These are phyloP conservation scores for Gymnobelideus leadbeateri DNA, from an alignment of 2,113 vertebrate genomes.

Conservation along the genomic window DNA sequence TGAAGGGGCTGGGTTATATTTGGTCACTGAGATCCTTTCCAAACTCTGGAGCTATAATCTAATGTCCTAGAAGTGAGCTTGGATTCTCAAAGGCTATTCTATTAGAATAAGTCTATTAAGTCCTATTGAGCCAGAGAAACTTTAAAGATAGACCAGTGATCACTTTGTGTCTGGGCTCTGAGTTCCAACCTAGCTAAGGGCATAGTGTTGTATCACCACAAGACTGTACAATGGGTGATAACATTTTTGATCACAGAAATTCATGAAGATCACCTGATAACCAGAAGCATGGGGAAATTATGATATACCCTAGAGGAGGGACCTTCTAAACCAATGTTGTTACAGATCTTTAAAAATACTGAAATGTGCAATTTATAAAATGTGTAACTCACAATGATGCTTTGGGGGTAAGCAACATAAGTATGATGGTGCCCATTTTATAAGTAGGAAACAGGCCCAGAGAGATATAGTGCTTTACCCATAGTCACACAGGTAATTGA, in stretches of 20 bases:
- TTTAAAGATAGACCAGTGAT: neutral
- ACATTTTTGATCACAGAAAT: neutral
- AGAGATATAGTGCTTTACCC: neutral
- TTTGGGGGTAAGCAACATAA: neutral
- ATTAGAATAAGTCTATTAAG: neutral
- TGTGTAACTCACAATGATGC: neutral
- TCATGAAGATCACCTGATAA: neutral
- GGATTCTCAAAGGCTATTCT: neutral
- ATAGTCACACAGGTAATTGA: neutral
- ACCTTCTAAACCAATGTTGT: neutral
- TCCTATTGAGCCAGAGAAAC: neutral
- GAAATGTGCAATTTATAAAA: neutral
- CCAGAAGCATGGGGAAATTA: neutral
- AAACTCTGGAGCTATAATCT: neutral
- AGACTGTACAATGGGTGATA: neutral
- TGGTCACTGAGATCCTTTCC: neutral
- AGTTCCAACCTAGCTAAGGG: neutral
- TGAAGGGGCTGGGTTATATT: neutral
- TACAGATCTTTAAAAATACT: neutral
- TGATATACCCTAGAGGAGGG: neutral
- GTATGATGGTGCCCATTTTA: neutral
- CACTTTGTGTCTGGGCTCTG: neutral
- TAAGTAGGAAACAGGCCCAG: neutral
- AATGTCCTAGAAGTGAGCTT: neutral
- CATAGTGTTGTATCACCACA: neutral